These are phyloP conservation scores for Hyles lineata DNA, from an alignment of 2,888 invertebrate species.

Conservation along the genomic window DNA sequence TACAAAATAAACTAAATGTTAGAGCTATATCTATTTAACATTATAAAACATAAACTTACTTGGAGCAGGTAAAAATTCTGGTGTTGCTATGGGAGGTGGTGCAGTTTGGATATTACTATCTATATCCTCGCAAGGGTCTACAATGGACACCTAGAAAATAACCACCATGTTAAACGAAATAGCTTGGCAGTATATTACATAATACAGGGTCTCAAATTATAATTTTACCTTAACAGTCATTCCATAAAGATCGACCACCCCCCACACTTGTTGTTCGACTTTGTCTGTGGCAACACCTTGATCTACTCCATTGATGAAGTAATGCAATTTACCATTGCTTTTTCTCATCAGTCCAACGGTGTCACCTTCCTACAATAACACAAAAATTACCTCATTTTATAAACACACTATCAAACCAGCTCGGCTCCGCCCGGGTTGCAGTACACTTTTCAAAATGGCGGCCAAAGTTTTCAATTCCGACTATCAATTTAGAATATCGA, in stretches of 20 bases:
- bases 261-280: constrained; percentile 94
- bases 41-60: constrained; percentile 54
- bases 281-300: constrained; percentile 95
- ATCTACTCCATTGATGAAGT: constrained; percentile 96
- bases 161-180: not conserved
- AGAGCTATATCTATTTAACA: not conserved
- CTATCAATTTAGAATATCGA: too few relatives aligned
- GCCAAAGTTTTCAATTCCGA: too few relatives aligned
- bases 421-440: too few relatives aligned
- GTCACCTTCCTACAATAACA: constrained; percentile 89
- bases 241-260: constrained; percentile 97
- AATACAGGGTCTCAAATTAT: not conserved
- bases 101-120: constrained; percentile 83
- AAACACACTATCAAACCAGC: too few relatives aligned
- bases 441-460: too few relatives aligned
- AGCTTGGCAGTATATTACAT: not conserved
- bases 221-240: constrained; percentile 89
- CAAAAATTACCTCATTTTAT: constrained; percentile 5
- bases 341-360: constrained; percentile 96
- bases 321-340: constrained; percentile 93
- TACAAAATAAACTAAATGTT: not conserved
- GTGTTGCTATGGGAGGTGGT: constrained; percentile 43
- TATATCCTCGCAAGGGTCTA: constrained; percentile 92
- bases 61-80: constrained; percentile 52
- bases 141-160: constrained; percentile 88